A percentile compares a stretch with the other conserved stretches of the same genome.
These are phyloP conservation scores for Psittacula echo DNA, from an alignment of 2,797 vertebrate genomes.

Conservation along the genomic window DNA sequence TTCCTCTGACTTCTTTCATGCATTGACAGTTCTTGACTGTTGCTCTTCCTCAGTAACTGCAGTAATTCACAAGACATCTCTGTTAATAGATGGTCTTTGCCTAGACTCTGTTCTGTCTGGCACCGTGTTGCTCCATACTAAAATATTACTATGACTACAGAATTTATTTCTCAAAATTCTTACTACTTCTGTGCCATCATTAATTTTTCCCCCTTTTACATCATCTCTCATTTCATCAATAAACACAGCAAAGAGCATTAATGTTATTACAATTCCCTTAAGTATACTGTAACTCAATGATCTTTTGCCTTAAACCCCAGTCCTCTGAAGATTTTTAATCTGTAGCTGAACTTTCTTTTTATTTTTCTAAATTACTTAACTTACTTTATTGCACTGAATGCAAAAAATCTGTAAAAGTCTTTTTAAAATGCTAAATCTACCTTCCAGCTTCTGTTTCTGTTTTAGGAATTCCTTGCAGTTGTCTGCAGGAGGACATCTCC, in stretches of 20 bases:
- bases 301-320: not conserved
- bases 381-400: not conserved
- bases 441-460: not conserved
- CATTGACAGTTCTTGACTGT: not conserved
- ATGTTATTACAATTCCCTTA: not conserved
- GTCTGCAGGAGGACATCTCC: not conserved
- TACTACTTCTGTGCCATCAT: not conserved
- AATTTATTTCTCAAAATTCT: not conserved
- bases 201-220: not conserved
- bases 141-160: not conserved
- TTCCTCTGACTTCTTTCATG: not conserved
- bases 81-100: not conserved
- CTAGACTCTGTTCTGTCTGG: not conserved
- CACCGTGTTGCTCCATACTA: not conserved
- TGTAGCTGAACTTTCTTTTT: not conserved
- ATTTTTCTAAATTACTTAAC: not conserved
- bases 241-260: slow-evolving; percentile 1
- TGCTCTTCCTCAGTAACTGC: not conserved
- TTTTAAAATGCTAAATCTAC: not conserved
- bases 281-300: not conserved
- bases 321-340: slow-evolving; percentile 27
- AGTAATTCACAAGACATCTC: not conserved
- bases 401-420: not conserved
- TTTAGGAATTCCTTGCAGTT: slow-evolving; percentile 1
- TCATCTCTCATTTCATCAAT: slow-evolving; percentile 9